These are phyloP conservation scores for Coturnix japonica DNA, from an alignment of 2,113 vertebrate genomes.

Conservation along the genomic window DNA sequence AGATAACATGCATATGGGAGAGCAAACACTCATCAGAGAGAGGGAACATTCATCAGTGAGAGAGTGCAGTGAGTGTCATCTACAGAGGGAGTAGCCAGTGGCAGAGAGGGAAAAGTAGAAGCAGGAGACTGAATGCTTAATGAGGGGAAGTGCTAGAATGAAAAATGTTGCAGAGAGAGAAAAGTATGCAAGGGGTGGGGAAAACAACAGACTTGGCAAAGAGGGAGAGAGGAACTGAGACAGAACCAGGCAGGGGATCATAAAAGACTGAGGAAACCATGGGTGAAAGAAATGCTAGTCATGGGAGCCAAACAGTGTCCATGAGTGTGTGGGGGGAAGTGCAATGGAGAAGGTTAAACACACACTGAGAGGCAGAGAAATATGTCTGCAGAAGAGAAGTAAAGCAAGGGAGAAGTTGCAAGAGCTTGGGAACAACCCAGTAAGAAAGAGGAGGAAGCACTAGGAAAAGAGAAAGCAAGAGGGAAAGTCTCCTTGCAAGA, in stretches of 20 bases:
- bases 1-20: not conserved
- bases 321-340: not conserved
- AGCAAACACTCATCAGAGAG: no score
- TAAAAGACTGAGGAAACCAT: not conserved
- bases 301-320: no score
- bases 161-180: not conserved
- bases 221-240: not conserved
- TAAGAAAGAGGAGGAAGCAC: not conserved
- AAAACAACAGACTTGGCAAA: not conserved
- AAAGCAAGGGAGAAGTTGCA: not conserved
- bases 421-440: not conserved
- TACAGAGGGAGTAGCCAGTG: not conserved
- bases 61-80: not conserved
- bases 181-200: not conserved
- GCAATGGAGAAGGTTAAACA: not conserved
- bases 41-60: accelerated
- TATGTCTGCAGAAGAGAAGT: not conserved
- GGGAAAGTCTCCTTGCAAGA: not conserved
- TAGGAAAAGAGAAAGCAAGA: not conserved
- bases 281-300: not conserved
- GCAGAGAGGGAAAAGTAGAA: not conserved
- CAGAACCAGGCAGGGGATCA: not conserved
- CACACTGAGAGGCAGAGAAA: not conserved
- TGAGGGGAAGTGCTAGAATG: not conserved
- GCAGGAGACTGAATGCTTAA: not conserved